Evolutionary conservation across 2,113 vertebrate genomes (phyloP).

Genomic region (Vidua macroura): DNA sequence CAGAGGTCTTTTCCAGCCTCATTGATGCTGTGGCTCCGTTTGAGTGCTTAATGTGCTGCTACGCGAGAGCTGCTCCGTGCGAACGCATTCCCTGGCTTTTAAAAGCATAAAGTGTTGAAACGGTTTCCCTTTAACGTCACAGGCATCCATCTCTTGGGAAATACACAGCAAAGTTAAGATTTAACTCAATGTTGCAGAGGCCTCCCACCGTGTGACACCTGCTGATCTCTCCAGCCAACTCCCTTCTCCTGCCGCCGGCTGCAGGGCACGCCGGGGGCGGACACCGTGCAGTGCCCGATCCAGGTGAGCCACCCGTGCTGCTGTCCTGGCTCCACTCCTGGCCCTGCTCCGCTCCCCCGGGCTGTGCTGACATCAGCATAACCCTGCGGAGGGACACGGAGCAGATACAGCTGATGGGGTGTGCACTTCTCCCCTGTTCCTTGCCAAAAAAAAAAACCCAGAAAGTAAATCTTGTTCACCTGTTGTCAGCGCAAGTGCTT

Average conservation of each 20-base stretch:
- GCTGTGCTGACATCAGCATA: rapidly evolving
- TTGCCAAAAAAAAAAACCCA: rapidly evolving
- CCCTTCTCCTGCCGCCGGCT: background rate
- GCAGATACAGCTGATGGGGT: background rate
- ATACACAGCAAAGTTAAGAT: background rate
- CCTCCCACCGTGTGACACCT: rapidly evolving
- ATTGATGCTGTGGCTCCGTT: background rate
- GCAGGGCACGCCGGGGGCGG: too few relatives aligned
- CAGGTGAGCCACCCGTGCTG: rapidly evolving
- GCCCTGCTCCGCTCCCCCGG: background rate
- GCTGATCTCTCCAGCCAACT: background rate
- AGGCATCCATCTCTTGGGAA: background rate
- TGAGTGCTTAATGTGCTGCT: background rate
- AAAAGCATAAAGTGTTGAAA: background rate
- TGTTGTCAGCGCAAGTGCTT: background rate
- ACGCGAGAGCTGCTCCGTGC: rapidly evolving
- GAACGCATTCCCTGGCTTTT: rapidly evolving
- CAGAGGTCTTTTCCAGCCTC: background rate
- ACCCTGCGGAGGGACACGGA: background rate
- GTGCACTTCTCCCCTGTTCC: rapidly evolving
- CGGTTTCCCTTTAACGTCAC: background rate
- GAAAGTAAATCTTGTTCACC: background rate
- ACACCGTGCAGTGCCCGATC: background rate
- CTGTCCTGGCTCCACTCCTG: rapidly evolving
- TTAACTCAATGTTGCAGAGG: rapidly evolving